A percentile compares a stretch with the other conserved stretches of the same genome.
These are phyloP conservation scores for Sycophila texana DNA, from an alignment of 2,888 invertebrate genomes.

Conservation along the genomic window DNA sequence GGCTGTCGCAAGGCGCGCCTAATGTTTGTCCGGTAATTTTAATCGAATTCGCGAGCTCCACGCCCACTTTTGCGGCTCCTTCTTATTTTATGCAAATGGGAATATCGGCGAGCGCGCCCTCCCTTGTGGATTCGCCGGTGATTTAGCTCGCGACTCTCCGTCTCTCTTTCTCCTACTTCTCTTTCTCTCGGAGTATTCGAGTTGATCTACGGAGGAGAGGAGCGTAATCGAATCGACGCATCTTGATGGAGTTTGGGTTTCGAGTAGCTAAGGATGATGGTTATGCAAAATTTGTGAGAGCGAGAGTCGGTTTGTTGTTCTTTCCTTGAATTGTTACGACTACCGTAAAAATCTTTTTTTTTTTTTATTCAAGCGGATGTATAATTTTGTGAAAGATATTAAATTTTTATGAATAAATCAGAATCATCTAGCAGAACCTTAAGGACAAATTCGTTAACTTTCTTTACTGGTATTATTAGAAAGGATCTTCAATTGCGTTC, in stretches of 20 bases:
- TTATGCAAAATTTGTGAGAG: conserved; percentile 32
- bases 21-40: conserved; percentile 52
- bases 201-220: background rate
- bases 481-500: too few relatives aligned
- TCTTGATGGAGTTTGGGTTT: conserved; percentile 33
- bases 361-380: too few relatives aligned
- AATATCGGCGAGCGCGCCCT: background rate
- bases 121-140: background rate
- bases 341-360: too few relatives aligned
- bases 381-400: background rate
- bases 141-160: background rate
- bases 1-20: conserved; percentile 20
- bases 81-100: conserved; percentile 43
- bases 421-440: too few relatives aligned
- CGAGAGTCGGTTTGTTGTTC: background rate
- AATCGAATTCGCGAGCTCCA: conserved; percentile 39
- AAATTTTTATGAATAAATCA: background rate
- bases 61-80: background rate
- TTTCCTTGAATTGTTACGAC: conserved; percentile 4
- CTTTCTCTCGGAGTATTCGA: background rate
- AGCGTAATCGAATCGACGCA: conserved; percentile 39
- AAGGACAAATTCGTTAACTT: too few relatives aligned
- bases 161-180: background rate
- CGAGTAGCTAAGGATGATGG: background rate
- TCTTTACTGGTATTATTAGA: too few relatives aligned